Evolutionary conservation across 2,888 invertebrate genomes (phyloP), one percentile per base, ranked within the genome.

Genomic region (Drosophila subsilvestris): DNA sequence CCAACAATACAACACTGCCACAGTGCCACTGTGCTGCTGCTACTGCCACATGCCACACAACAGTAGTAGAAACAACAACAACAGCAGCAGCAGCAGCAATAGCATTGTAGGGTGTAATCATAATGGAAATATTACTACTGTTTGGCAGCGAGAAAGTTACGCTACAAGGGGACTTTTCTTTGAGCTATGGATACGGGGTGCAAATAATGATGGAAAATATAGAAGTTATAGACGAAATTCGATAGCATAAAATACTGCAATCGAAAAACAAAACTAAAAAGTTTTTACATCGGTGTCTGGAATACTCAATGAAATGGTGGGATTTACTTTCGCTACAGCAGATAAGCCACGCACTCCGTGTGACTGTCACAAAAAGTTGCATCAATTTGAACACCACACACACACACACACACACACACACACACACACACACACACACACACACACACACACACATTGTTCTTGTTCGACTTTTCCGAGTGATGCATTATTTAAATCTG

Each of bases 111-210:
- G 37, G 37, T 58, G 68, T 82, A 71, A 83, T 86, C 75, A 72
- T 74, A 74, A 77, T 77, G 48, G 71, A 71, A 79, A 79, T 85
- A 71, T 68, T 54, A 51, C 53, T 57, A 65, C 42, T 42, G 32
- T 55, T 42, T 14, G 37, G 32, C 32, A 32, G 37, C n/a, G 2
- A 42, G 22, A 32, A 32, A 1, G 5, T 25, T 25, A 32, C 32
- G 32, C 12, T 14, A 12, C 32, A 4, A 32, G 32, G 12, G 32
- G 5, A 5, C 37, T 37, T n/a, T 37, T 14, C 14, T 6, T 37
- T 37, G 37, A 37, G 14, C 37, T 14, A 37, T 37, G 14, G 37
- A 37, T 14, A 14, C 37, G 37, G 37, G 6, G 6, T 2, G 6
- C n/a, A n/a, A n/a, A 6, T 14, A 32, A 1, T 14, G 32, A 37